Percentiles rank a stretch among this genome's conserved stretches.
phyloP scores from a whole-genome alignment of 2,888 invertebrate genomes.

The Drosophila mettleri region DNA sequence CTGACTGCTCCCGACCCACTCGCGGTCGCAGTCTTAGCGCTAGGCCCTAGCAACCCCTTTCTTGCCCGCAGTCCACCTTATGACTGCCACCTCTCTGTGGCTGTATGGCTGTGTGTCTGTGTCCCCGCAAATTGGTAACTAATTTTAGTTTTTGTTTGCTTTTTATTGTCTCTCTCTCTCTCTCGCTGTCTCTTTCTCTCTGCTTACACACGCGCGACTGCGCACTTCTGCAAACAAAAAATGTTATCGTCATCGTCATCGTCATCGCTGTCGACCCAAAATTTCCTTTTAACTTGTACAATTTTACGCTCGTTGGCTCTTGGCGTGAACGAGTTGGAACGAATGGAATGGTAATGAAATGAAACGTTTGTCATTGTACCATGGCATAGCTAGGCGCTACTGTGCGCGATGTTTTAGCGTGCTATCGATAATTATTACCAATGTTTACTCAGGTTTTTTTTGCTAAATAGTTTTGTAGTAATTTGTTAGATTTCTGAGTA shows the following conservation, averaged over 20 bases:
- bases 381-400: conserved; percentile 7
- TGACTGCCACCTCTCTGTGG: conserved; percentile 5
- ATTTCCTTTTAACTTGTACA: conserved; percentile 64
- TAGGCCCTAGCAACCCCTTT: conserved; percentile 26
- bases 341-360: conserved; percentile 41
- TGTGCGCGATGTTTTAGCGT: background rate
- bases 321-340: conserved; percentile 38
- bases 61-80: conserved; percentile 28
- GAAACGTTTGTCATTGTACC: conserved; percentile 13
- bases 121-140: conserved; percentile 54
- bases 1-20: conserved; percentile 31
- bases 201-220: conserved; percentile 65
- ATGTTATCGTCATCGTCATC: conserved; percentile 38
- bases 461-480: background rate
- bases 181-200: conserved; percentile 2
- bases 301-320: conserved; percentile 69
- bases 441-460: background rate
- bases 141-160: conserved; percentile 47
- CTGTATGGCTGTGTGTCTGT: conserved; percentile 10
- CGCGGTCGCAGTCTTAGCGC: conserved; percentile 8
- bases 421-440: conserved; percentile 33
- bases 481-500: background rate
- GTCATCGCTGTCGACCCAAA: conserved; percentile 29
- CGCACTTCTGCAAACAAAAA: conserved; percentile 37
- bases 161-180: conserved; percentile 17